Evolutionary conservation across 1,140 invertebrate genomes (phyloP), one percentile per base, ranked within the genome.

Genomic region (Calephelis nemesis): DNA sequence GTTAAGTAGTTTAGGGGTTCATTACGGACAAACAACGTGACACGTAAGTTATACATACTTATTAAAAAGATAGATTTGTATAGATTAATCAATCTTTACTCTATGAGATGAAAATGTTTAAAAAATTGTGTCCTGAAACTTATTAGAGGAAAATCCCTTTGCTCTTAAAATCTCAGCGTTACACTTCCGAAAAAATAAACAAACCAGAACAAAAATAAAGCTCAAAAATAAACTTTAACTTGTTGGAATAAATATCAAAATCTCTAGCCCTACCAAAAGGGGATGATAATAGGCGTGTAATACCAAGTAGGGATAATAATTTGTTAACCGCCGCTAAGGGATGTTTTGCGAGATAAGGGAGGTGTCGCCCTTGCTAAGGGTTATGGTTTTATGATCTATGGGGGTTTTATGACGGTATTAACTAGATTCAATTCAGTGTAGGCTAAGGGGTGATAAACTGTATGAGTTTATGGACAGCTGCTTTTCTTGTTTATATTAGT

Each of bases 291-390:
- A 54, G 52, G 65, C 54, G 42, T 42, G 15, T 60, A 60, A 60
- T 60, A n/a, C 58, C 65, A 47, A 54, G 50, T 58, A 19, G 52
- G 65, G 54, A 39, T 67, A 67, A 67, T 67, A 67, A 67, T 67
- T 66, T 52, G 62, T 48, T 52, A 66, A 66, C 65, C 65, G 40
- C 50, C 39, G 42, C 62, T 47, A 30, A 66, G 52, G 65, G 65
- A 66, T 66, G 65, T 66, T 54, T 58, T 42, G 40, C 13, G 42
- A 66, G 65, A 66, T 66, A 66, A 66, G 49, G 65, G 40, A 66
- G 65, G 65, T 52, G 65, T 66, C 52, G 15, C 65, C 65, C 65
- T 52, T 49, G n/a, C 50, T 66, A 40, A 45, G 50, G 64, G 64
- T 65, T 58, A 66, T 66, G 54, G 45, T 58, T 15, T 66, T 66